Percentiles rank a stretch among this genome's conserved stretches.
phyloP scores from a whole-genome alignment of 1,140 invertebrate genomes.

The Telenomus remus region DNA sequence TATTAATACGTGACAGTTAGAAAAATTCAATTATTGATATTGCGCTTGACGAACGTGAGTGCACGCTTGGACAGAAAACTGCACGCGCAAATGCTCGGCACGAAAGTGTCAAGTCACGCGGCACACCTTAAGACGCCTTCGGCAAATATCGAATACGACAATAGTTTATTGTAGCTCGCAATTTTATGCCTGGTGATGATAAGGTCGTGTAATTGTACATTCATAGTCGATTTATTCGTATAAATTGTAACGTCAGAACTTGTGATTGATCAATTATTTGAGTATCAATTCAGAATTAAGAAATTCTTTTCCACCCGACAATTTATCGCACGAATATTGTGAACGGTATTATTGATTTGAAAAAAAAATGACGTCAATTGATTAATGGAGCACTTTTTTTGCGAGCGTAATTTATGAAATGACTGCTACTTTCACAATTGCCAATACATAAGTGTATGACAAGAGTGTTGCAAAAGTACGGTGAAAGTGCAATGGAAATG shows the following conservation, averaged over 20 bases:
- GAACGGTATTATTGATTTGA: background rate
- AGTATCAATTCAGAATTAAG: too few relatives aligned
- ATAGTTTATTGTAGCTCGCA: constrained; percentile 39
- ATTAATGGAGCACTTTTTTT: background rate
- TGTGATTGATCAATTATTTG: too few relatives aligned
- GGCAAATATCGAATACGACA: constrained; percentile 42
- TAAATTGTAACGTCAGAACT: too few relatives aligned
- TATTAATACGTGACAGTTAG: constrained; percentile 35
- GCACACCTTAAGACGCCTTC: constrained; percentile 52
- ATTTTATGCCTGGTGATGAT: constrained; percentile 27
- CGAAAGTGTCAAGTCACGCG: constrained; percentile 52
- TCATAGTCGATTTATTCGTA: background rate
- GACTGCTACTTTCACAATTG: constrained; percentile 40
- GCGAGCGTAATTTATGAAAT: constrained; percentile 17
- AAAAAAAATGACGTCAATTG: background rate
- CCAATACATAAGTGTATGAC: constrained; percentile 33
- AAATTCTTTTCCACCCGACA: too few relatives aligned
- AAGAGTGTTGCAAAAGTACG: constrained; percentile 41
- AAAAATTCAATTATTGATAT: constrained; percentile 48
- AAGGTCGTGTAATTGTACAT: constrained; percentile 11
- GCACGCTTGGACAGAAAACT: constrained; percentile 4
- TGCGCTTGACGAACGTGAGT: constrained; percentile 45
- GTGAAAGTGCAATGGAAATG: constrained; percentile 47
- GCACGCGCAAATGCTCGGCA: constrained; percentile 26
- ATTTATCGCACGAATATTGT: background rate